Evolutionary conservation across 2,888 invertebrate genomes (phyloP), one percentile per base, ranked within the genome.

Genomic region (Caenorhabditis angaria): DNA sequence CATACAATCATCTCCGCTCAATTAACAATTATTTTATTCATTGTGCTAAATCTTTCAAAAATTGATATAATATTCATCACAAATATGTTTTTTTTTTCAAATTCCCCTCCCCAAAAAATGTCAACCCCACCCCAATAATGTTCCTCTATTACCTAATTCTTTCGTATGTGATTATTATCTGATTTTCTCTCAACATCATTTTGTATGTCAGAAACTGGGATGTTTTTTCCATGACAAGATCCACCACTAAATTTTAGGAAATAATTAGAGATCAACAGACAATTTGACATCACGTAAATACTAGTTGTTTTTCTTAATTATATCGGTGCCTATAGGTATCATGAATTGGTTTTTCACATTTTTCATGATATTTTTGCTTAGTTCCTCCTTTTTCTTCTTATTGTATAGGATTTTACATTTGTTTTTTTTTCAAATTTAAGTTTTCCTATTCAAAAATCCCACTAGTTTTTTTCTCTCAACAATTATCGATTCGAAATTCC

Each of bases 251-350:
- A 8, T 27, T 54, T 54, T 54, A 54, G 54, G 54, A 27, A 54
- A 54, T 54, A 54, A 54, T 54, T 24, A 50, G 24, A 24, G 24
- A 50, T 50, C 22, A 41, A 41, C 41, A 41, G 41, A 41, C 10
- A 8, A 48, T 5, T 8, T 22, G 22, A 20, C 2, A 22, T 12
- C 22, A 54, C 54, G 5, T 10, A 48, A n/a, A 54, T 50, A 8
- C 12, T 54, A 54, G 54, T 54, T 25, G 54, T 54, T 54, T 54
- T 54, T 54, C 18, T 54, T 14, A 27, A 14, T 14, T 48, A 18
- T 54, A 41, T 54, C 18, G 54, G 54, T 54, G 54, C 54, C 54
- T 54, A 25, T 54, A 54, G 54, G 54, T 54, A 54, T 54, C 54
- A 54, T 54, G 51, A 51, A 51, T 6, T 51, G 22, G 5, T 24